Evolutionary conservation across 2,797 vertebrate genomes (phyloP).

Genomic region (Hafferia zeledoni): DNA sequence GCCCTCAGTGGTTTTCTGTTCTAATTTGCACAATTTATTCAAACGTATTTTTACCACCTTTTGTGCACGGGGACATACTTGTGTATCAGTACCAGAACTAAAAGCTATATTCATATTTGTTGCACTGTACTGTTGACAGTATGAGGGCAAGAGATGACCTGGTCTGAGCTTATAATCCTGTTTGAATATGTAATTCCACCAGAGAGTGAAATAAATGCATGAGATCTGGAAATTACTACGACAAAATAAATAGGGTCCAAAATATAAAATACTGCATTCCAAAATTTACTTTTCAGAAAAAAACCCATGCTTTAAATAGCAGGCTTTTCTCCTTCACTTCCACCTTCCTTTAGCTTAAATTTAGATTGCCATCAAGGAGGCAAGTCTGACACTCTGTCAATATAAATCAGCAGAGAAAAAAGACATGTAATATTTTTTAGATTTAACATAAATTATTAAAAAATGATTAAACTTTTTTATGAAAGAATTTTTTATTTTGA

Average conservation of each 20-base stretch:
- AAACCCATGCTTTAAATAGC: neutral
- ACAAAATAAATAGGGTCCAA: neutral
- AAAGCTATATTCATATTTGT: neutral
- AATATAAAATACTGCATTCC: neutral
- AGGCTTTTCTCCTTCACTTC: neutral
- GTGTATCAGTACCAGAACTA: neutral
- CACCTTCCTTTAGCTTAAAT: neutral
- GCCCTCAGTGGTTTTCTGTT: neutral
- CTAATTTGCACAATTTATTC: neutral
- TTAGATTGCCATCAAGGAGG: neutral
- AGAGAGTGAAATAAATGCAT: neutral
- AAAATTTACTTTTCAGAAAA: neutral
- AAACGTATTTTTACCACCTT: neutral
- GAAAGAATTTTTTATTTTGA: neutral
- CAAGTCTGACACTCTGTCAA: neutral
- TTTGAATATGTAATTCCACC: neutral
- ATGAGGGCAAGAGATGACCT: neutral
- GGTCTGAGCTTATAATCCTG: neutral
- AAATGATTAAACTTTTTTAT: neutral
- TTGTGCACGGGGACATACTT: neutral
- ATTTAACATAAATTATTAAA: neutral
- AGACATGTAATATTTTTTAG: neutral
- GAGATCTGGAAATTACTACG: neutral
- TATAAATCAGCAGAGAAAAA: neutral
- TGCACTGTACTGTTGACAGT: neutral